Conservation (phyloP, 2,888 invertebrate genomes). For the Temnothorax unifasciatus region DNA sequence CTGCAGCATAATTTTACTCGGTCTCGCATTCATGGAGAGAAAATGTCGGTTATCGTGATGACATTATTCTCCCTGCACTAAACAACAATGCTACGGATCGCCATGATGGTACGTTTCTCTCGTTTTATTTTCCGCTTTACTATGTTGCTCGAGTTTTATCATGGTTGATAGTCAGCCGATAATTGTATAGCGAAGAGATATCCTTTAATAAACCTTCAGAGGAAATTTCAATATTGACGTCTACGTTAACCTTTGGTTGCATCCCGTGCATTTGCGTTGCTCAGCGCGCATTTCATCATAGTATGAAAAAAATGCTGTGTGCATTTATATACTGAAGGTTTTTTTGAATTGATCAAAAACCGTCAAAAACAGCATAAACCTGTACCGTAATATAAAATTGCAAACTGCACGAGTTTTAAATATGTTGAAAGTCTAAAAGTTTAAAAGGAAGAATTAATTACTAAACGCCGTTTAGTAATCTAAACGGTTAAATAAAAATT, state of each 20-base stretch:
- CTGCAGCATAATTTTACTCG: conserved; percentile 42
- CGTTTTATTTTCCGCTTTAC: conserved; percentile 44
- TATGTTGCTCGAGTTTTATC: conserved; percentile 46
- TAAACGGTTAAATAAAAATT: background rate
- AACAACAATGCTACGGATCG: conserved; percentile 52
- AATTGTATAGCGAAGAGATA: conserved; percentile 35
- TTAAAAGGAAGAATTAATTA: background rate
- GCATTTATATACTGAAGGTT: background rate
- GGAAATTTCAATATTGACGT: conserved; percentile 41
- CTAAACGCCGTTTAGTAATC: too few relatives aligned
- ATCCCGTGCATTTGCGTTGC: background rate
- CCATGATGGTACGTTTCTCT: conserved; percentile 36
- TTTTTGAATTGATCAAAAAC: background rate
- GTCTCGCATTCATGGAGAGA: conserved; percentile 47
- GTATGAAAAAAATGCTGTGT: background rate
- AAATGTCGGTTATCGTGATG: conserved; percentile 50
- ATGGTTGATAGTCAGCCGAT: conserved; percentile 41
- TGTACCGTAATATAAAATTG: background rate
- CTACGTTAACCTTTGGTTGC: background rate
- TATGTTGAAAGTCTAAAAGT: background rate
- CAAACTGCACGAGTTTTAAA: background rate
- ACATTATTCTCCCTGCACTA: conserved; percentile 46
- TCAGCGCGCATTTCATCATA: background rate
- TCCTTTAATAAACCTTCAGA: conserved; percentile 26
- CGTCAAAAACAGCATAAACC: background rate